Conservation (phyloP, 2,113 vertebrate genomes). For the Isichthys henryi region DNA sequence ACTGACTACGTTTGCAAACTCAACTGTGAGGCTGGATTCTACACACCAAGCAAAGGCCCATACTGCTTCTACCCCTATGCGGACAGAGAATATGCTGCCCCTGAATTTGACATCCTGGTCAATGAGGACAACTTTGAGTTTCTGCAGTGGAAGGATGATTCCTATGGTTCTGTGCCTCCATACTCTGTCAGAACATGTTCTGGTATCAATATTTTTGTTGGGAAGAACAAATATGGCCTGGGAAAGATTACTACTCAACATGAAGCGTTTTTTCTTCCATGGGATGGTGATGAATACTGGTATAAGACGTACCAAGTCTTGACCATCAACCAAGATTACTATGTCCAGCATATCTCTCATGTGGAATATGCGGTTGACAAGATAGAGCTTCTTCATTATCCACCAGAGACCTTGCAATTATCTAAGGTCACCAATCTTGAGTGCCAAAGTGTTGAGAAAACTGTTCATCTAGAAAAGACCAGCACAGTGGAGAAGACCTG, state of each 20-base stretch:
- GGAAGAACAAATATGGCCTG: constrained; percentile 64
- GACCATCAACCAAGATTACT: constrained; percentile 54
- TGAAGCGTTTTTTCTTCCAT: constrained; percentile 63
- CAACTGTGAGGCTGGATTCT: constrained; percentile 58
- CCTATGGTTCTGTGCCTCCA: constrained; percentile 50
- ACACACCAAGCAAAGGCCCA: constrained; percentile 52
- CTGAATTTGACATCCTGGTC: constrained; percentile 52
- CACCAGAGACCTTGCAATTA: constrained; percentile 57
- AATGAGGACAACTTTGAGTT: constrained; percentile 66
- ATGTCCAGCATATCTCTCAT: constrained; percentile 55
- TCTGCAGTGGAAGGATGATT: constrained; percentile 54
- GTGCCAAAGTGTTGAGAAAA: constrained; percentile 50
- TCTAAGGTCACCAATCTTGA: constrained; percentile 58
- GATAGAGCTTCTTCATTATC: constrained; percentile 52
- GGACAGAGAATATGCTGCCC: constrained; percentile 47
- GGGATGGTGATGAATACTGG: constrained; percentile 62
- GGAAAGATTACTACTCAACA: constrained; percentile 61
- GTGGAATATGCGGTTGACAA: constrained; percentile 55
- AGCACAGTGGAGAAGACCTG: constrained; percentile 54
- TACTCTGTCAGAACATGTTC: constrained; percentile 45
- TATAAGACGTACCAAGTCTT: constrained; percentile 62
- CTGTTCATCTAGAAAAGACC: constrained; percentile 54
- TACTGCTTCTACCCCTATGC: constrained; percentile 61
- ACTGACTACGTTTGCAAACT: constrained; percentile 60
- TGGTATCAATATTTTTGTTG: constrained; percentile 50